Evolutionary conservation across 2,113 vertebrate genomes (phyloP).

Genomic region (Cinclus mexicanus): DNA sequence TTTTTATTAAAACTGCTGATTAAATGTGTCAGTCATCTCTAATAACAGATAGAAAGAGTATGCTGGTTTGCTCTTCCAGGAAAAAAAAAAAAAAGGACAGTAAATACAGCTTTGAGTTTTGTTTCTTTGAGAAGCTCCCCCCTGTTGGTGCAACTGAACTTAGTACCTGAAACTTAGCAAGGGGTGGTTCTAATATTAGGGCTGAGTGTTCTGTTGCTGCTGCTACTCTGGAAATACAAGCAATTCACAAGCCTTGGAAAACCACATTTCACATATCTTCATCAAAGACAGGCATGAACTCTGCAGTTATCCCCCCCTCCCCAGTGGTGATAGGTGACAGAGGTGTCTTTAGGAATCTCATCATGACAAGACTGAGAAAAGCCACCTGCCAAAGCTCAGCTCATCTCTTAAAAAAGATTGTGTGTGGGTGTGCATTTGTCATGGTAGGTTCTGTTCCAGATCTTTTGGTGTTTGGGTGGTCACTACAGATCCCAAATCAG

Average conservation of each 20-base stretch:
- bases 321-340: neutral
- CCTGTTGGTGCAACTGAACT: neutral
- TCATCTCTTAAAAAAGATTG: neutral
- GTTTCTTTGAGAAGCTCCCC: neutral
- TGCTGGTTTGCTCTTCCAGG: neutral
- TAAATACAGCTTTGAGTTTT: neutral
- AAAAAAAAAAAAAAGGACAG: neutral
- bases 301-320: neutral
- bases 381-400: accelerated
- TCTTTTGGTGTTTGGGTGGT: neutral
- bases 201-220: neutral
- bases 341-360: neutral
- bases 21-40: neutral
- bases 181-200: neutral
- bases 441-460: neutral
- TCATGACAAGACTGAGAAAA: neutral
- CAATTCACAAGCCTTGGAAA: neutral
- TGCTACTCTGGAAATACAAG: neutral
- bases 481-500: neutral
- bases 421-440: neutral
- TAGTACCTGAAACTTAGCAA: neutral
- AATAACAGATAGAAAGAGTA: neutral
- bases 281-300: neutral
- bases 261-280: neutral
- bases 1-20: neutral